Percentiles rank a stretch among this genome's conserved stretches.
phyloP scores from a whole-genome alignment of 2,888 invertebrate genomes.

The Ochlodes sylvanus region DNA sequence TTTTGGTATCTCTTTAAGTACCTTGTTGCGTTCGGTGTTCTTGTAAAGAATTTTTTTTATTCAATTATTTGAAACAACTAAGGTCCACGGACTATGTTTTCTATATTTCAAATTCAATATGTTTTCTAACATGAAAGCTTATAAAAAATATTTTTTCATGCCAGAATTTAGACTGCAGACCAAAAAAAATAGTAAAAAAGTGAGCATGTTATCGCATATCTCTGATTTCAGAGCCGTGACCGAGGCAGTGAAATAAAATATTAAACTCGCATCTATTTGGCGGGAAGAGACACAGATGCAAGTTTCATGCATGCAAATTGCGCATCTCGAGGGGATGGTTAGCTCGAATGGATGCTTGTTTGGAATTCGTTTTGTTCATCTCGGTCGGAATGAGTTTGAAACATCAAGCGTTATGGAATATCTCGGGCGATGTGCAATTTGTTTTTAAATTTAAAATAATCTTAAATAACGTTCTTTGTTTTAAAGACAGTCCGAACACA shows the following conservation, averaged over 20 bases:
- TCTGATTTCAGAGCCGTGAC: slow-evolving; percentile 1
- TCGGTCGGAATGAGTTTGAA: slow-evolving; percentile 1
- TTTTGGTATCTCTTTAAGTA: background rate
- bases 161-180: background rate
- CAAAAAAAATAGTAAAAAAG: slow-evolving; percentile 2
- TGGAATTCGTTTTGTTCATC: slow-evolving; percentile 14
- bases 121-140: no score
- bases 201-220: slow-evolving; percentile 43
- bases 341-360: slow-evolving; percentile 10
- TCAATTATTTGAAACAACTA: no score
- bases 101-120: no score
- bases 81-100: no score
- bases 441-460: background rate
- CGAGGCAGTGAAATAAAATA: slow-evolving; percentile 24
- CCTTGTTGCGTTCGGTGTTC: no score
- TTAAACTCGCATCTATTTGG: slow-evolving; percentile 29
- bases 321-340: slow-evolving; percentile 23
- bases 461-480: background rate
- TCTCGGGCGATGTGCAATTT: background rate
- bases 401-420: slow-evolving; percentile 1
- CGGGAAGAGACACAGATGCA: slow-evolving; percentile 27
- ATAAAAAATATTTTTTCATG: no score
- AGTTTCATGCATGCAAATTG: slow-evolving; percentile 32
- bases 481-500: no score
- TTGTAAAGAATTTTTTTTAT: no score